phyloP scores from a whole-genome alignment of 2,797 vertebrate species.

The Cercopithecus diana region DNA sequence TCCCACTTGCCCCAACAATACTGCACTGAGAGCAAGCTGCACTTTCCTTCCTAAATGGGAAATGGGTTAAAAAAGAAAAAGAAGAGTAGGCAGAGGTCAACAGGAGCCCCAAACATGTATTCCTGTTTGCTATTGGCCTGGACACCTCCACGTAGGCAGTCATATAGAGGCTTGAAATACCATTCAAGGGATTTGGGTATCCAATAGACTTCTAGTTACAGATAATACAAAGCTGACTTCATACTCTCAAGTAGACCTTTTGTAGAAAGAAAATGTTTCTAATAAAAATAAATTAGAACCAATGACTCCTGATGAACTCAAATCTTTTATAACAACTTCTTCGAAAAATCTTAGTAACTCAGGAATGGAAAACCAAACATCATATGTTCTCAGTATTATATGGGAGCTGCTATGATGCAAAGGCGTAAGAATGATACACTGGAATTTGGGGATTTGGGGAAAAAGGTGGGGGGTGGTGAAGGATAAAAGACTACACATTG shows the following conservation, averaged over 20 bases:
- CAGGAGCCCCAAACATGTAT: neutral
- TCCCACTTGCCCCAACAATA: neutral
- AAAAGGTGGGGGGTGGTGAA: neutral
- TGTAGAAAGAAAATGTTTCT: conserved; percentile 7
- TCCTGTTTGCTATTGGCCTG: neutral
- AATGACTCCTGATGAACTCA: neutral
- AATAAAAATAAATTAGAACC: neutral
- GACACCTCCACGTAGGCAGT: neutral
- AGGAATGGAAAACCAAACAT: neutral
- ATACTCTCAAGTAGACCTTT: neutral
- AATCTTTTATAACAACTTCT: neutral
- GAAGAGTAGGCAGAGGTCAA: neutral
- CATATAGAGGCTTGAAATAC: neutral
- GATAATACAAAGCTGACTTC: neutral
- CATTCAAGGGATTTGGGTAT: neutral
- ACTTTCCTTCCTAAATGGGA: neutral
- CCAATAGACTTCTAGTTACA: neutral
- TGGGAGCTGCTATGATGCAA: neutral
- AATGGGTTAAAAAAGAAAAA: neutral
- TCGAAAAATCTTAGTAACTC: neutral
- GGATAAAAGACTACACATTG: neutral
- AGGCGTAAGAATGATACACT: neutral
- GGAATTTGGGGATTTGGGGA: neutral
- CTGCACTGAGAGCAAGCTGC: neutral
- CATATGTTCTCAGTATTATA: neutral